Conservation (phyloP, 64 coral and sea anemone genomes). For the Montipora capricornis region DNA sequence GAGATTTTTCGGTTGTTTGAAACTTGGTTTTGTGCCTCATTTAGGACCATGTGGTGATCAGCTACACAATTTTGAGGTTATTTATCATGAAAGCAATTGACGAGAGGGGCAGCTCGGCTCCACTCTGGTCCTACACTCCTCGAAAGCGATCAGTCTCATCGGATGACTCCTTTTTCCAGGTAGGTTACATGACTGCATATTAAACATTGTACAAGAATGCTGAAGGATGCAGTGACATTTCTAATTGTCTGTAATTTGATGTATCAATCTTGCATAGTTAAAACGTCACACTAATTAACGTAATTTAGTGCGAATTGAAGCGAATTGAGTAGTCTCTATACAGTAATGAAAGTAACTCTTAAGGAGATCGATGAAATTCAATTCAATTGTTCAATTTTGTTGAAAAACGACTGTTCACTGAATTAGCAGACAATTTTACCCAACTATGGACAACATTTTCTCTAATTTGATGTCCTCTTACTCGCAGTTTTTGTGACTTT, state of each 20-base stretch:
- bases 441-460: no score
- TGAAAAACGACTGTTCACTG: no score
- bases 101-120: not conserved
- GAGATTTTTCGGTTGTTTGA: not conserved
- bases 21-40: not conserved
- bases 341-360: no score
- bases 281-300: no score
- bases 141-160: conserved; percentile 58
- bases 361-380: no score
- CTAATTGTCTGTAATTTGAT: not conserved
- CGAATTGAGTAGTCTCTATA: no score
- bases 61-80: not conserved
- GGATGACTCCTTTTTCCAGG: conserved; percentile 82
- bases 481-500: no score
- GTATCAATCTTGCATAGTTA: no score
- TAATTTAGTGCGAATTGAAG: no score
- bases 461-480: no score
- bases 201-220: not conserved
- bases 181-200: not conserved
- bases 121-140: conserved; percentile 73
- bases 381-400: no score
- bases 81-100: not conserved
- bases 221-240: not conserved
- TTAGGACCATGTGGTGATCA: not conserved
- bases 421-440: no score